These are phyloP conservation scores for Nesidiocoris tenuis DNA, from an alignment of 2,888 invertebrate genomes.

Conservation along the genomic window DNA sequence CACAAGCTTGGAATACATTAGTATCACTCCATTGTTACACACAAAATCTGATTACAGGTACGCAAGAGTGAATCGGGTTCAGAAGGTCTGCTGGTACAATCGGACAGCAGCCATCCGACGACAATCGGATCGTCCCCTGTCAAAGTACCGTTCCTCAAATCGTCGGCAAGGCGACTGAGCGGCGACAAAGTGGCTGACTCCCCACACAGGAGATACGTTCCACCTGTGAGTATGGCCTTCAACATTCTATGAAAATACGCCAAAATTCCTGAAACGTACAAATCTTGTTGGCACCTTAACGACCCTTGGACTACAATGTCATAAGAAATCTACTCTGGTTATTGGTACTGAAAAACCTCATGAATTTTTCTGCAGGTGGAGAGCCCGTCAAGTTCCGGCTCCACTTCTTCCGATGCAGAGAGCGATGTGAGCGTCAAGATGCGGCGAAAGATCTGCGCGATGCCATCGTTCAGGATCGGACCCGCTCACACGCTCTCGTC, in stretches of 20 bases:
- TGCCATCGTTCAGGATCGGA: conserved; percentile 52
- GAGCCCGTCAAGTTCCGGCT: conserved; percentile 43
- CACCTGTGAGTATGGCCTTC: conserved; percentile 42
- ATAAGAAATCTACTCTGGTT: too few relatives aligned
- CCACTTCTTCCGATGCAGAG: conserved; percentile 41
- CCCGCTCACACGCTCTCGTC: conserved; percentile 49
- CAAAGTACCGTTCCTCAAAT: conserved; percentile 40
- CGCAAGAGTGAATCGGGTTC: conserved; percentile 63
- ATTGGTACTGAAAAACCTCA: too few relatives aligned
- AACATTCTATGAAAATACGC: too few relatives aligned
- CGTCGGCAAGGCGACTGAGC: conserved; percentile 58
- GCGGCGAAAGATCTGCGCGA: conserved; percentile 46
- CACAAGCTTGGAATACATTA: too few relatives aligned
- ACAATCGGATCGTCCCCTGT: conserved; percentile 50
- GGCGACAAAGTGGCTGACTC: conserved; percentile 57
- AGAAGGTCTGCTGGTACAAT: conserved; percentile 56
- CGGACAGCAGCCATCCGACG: conserved; percentile 49
- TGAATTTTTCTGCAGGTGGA: conserved; percentile 43
- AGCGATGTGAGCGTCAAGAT: conserved; percentile 47
- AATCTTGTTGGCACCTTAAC: too few relatives aligned
- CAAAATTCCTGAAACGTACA: too few relatives aligned
- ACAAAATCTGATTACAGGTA: conserved; percentile 52
- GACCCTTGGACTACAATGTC: too few relatives aligned
- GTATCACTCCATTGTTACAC: not conserved
- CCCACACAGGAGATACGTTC: conserved; percentile 44